These are phyloP conservation scores for Bos indicus DNA, from an alignment of 2,113 vertebrate genomes.

Conservation along the genomic window DNA sequence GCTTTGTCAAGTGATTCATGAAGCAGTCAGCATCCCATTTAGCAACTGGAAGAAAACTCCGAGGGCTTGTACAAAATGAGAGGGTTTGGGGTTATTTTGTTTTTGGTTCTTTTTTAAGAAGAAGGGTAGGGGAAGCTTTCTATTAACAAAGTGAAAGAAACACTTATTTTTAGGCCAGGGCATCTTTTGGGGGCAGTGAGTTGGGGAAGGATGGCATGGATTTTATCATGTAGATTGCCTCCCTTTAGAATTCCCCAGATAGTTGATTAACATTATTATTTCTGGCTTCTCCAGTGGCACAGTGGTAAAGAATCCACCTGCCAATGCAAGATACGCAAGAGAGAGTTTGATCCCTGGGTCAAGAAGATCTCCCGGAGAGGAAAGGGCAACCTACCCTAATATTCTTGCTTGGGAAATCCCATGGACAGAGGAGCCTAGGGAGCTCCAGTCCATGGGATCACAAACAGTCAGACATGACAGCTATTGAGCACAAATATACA, in stretches of 20 bases:
- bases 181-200: background rate
- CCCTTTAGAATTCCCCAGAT: background rate
- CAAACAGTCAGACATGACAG: background rate
- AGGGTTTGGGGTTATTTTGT: background rate
- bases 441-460: background rate
- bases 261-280: background rate
- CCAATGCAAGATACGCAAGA: rapidly evolving
- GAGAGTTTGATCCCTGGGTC: background rate
- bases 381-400: background rate
- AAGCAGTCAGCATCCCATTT: background rate
- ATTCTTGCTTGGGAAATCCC: background rate
- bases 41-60: background rate
- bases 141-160: background rate
- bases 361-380: background rate
- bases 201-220: background rate
- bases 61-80: background rate
- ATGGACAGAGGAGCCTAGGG: background rate
- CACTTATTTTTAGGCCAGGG: background rate
- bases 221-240: background rate
- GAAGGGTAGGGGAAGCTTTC: background rate
- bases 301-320: background rate
- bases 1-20: background rate
- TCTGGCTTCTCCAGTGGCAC: background rate
- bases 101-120: background rate
- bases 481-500: background rate